Evolutionary conservation across 2,888 invertebrate genomes (phyloP).

Genomic region (Dryococelus australis): DNA sequence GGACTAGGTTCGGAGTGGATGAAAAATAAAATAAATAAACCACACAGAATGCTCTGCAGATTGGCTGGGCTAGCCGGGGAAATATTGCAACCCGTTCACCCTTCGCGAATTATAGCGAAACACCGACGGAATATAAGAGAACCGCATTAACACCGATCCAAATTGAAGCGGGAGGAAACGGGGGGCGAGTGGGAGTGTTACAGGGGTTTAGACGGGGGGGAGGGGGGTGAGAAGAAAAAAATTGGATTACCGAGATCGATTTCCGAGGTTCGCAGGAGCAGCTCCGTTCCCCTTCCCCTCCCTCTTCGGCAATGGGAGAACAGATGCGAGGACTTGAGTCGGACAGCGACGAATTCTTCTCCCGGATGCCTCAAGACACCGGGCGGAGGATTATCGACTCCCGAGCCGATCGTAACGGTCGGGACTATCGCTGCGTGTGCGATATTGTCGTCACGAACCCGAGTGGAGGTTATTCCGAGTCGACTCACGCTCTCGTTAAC

Average conservation of each 20-base stretch:
- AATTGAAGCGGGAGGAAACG: neutral
- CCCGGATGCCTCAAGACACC: neutral
- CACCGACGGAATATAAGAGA: slow-evolving; percentile 6
- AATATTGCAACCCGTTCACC: neutral
- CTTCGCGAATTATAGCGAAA: neutral
- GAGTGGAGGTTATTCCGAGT: too few species aligned
- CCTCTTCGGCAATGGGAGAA: too few species aligned
- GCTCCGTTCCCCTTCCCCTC: neutral
- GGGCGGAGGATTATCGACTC: neutral
- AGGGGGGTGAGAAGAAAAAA: neutral
- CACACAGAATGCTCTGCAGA: neutral
- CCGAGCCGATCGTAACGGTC: neutral
- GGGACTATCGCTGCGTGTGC: too few species aligned
- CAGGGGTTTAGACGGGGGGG: neutral
- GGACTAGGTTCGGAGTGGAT: neutral
- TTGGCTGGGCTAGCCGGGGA: neutral
- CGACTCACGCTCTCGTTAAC: too few species aligned
- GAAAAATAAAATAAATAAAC: neutral
- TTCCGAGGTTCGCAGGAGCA: neutral
- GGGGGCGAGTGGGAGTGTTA: neutral
- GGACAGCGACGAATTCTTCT: neutral
- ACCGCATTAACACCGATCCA: neutral
- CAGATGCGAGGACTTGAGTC: neutral
- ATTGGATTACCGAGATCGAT: slow-evolving; percentile 10
- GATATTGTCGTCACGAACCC: too few species aligned